These are phyloP conservation scores for Falco concolor DNA, from an alignment of 2,797 vertebrate species.

Conservation along the genomic window DNA sequence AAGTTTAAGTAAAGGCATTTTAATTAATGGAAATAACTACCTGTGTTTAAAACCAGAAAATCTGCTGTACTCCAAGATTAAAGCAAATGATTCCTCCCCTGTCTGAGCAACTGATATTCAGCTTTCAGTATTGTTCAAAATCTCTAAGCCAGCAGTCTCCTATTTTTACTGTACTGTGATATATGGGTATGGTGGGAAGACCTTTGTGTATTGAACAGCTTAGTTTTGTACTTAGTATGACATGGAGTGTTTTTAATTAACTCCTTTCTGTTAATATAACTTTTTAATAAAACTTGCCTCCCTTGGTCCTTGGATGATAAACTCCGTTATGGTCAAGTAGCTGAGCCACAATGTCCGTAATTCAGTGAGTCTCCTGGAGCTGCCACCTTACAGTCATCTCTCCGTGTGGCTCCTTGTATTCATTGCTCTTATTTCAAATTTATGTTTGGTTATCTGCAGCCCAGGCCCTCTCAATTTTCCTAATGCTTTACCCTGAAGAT, in stretches of 20 bases:
- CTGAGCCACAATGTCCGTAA: not conserved
- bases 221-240: not conserved
- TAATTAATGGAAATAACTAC: not conserved
- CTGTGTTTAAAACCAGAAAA: not conserved
- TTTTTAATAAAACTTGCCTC: not conserved
- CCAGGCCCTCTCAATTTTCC: not conserved
- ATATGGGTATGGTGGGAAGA: not conserved
- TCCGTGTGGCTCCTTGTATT: not conserved
- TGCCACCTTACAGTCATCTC: not conserved
- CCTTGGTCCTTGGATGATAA: not conserved
- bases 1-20: not conserved
- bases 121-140: not conserved
- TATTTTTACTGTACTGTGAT: not conserved
- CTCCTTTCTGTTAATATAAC: not conserved
- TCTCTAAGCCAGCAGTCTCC: not conserved
- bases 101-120: not conserved
- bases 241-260: not conserved
- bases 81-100: not conserved
- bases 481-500: not conserved
- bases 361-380: not conserved
- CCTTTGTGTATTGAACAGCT: not conserved
- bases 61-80: not conserved
- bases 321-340: not conserved
- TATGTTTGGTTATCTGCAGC: not conserved
- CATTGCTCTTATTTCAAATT: not conserved